These are phyloP conservation scores for Muntiacus reevesi DNA, from an alignment of 2,113 vertebrate genomes.

Conservation along the genomic window DNA sequence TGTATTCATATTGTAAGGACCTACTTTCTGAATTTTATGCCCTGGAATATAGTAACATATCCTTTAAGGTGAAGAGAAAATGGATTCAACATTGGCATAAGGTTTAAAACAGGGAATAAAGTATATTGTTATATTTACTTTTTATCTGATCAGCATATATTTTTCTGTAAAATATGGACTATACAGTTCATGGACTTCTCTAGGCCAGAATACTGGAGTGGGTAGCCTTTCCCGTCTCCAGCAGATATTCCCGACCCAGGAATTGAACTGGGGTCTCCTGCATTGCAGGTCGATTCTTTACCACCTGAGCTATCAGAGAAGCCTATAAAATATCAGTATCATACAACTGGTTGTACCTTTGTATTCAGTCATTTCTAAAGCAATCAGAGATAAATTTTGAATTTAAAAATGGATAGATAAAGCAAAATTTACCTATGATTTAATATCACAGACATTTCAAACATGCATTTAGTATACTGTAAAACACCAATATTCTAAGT, in stretches of 20 bases:
- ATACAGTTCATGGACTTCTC: neutral
- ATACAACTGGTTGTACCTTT: neutral
- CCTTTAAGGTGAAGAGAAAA: neutral
- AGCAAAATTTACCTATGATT: neutral
- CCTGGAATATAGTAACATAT: neutral
- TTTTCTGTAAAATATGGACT: neutral
- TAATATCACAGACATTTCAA: neutral
- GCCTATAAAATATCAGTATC: neutral
- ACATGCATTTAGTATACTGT: neutral
- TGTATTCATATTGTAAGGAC: neutral
- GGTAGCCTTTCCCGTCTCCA: neutral
- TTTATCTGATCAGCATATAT: neutral
- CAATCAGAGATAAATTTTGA: neutral
- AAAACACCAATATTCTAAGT: neutral
- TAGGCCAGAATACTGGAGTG: neutral
- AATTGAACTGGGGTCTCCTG: neutral
- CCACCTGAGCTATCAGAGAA: neutral
- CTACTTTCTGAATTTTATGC: neutral
- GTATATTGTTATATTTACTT: neutral
- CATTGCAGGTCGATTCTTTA: neutral
- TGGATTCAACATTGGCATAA: neutral
- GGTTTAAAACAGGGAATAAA: neutral
- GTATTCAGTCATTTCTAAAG: neutral
- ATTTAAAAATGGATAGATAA: neutral
- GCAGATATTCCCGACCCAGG: neutral